Evolutionary conservation across 2,113 vertebrate species (phyloP), one percentile per base, ranked within the genome.

Genomic region (Myiagra hebetior): DNA sequence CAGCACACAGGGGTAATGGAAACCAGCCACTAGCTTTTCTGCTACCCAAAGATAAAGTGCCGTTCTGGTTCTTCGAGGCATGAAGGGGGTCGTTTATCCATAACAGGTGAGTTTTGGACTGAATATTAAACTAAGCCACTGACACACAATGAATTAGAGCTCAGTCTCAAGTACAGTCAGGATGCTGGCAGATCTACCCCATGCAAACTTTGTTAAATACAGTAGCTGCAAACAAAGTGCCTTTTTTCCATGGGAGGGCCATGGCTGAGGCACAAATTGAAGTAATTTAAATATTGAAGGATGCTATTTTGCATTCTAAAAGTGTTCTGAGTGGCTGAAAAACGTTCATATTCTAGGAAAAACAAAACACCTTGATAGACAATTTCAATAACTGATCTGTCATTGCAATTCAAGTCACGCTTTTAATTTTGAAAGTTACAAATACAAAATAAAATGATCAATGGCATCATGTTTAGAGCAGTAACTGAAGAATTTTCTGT

Each of bases 361-460:
- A 97, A 97, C 97, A 91, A 94, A 97, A 97, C 91, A 97, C 90
- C 94, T 97, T 93, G 95, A 94, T 96, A 98, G 97, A 98, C 96
- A 98, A 97, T 98, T 95, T 91, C 94, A 98, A 90, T 94, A 97
- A 98, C 77, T 26, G 93, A 98, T 98, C 98, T 98, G 97, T 98
- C 91, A 96, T 92, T 98, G 98, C 98, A 98, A 98, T 98, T 98
- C 98, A 98, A 98, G 98, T 98, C 98, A 98, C 96, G 24, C 93
- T 97, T 97, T 98, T 98, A 98, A 98, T 97, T 98, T 95, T 97
- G 94, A 97, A 98, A 97, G 97, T 97, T 92, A 98, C 96, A 97
- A 97, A 98, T 98, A 98, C 97, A 98, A 96, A 98, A 97, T 96
- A 97, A 97, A 97, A 95, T 93, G 93, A 89, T 95, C 97, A 94